phyloP scores from a whole-genome alignment of 2,888 invertebrate species.

The Pristionchus exspectatus region DNA sequence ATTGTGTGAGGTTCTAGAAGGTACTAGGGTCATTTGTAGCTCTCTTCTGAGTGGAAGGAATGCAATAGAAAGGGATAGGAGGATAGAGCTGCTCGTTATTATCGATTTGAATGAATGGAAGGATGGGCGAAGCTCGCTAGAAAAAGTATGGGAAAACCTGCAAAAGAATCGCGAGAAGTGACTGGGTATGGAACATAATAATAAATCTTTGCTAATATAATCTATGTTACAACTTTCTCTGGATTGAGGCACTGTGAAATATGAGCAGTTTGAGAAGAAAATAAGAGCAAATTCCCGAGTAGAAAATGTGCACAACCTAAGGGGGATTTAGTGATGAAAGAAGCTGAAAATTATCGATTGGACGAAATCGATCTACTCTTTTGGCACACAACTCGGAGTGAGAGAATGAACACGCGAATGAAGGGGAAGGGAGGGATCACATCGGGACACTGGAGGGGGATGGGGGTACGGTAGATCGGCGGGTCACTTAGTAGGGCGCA shows the following conservation, averaged over 20 bases:
- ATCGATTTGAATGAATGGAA: conserved; percentile 19
- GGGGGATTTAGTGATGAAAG: conserved; percentile 20
- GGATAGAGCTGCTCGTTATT: not conserved
- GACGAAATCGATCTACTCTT: not conserved
- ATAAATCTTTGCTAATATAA: conserved; percentile 11
- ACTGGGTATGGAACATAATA: not conserved
- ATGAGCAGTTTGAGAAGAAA: not conserved
- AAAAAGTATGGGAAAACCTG: conserved; percentile 6
- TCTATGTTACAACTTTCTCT: conserved; percentile 47
- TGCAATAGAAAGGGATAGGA: not conserved
- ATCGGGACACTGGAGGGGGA: not conserved
- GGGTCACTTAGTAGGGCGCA: conserved; percentile 50
- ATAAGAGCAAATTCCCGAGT: conserved; percentile 18
- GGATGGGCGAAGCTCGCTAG: conserved; percentile 34
- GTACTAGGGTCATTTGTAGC: conserved; percentile 36
- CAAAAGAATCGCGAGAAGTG: not conserved
- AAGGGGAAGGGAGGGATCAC: not conserved
- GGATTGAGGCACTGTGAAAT: conserved; percentile 19
- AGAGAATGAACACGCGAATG: conserved; percentile 12
- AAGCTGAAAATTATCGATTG: conserved; percentile 2
- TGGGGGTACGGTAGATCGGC: not conserved
- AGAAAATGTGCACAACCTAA: conserved; percentile 43
- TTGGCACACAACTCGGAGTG: conserved; percentile 38
- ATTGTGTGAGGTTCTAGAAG: not conserved
- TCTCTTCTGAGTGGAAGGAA: conserved; percentile 31